Base-by-base conservation (phyloP, 2,888 invertebrate genomes). In the Andrena trimmerana region DNA sequence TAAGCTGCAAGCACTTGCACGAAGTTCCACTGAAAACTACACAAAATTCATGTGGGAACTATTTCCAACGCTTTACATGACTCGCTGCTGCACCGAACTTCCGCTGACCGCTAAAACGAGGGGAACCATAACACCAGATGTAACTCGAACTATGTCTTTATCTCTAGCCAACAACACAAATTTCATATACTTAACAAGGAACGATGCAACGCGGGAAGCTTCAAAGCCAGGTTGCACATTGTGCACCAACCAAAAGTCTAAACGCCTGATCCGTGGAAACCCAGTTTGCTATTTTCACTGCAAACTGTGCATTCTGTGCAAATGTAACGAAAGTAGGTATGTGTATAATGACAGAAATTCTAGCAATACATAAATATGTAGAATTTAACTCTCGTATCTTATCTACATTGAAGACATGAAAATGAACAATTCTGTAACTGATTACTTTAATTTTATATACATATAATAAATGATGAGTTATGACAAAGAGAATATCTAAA, bases 131-230 rank as follows among this genome's bases (percentile, higher is more conserved):
- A 67, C 29, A 13, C 50, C 5, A 52, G 10, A 78, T 73, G 66
- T 73, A 73, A 42, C 67, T 74, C n/a, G 6, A 74, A 74, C 52
- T 74, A 48, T 67, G 67, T 62, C 62, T 67, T 68, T 74, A 68
- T 74, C 78, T 33, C 52, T 10, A 8, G 2, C 29, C 13, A 48
- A 62, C 67, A 60, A 62, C 74, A 10, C 63, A 20, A 69, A 68
- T 78, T 74, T 54, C 78, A 75, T 75, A 54, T 33, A 75, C 63
- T 62, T 62, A 52, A 78, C 60, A 36, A 73, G 24, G 50, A 29
- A 42, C 4, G 16, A 36, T 50, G 13, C 20, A 72, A n/a, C 20
- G 20, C 4, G 16, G 24, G n/a, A n/a, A 20, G 31, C 42, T 36
- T 50, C 24, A 57, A 66, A 59, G 42, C 69, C 13, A 10, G 8